Conservation (phyloP, 2,888 invertebrate genomes). For the Drosophila putrida region DNA sequence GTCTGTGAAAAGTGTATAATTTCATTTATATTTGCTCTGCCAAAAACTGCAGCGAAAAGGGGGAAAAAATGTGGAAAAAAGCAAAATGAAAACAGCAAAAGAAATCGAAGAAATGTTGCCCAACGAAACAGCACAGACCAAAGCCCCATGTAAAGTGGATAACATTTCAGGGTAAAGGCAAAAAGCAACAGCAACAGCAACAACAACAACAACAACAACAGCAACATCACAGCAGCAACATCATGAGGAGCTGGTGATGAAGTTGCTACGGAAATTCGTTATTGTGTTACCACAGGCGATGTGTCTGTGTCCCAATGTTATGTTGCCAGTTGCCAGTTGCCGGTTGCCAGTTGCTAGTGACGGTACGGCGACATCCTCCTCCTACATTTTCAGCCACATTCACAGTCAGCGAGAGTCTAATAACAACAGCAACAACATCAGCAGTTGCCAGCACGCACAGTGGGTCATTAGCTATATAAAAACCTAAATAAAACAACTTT, state of each 20-base stretch:
- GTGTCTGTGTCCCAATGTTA: constrained; percentile 78
- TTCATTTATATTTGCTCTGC: constrained; percentile 57
- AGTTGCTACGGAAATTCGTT: constrained; percentile 83
- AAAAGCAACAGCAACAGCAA: constrained; percentile 37
- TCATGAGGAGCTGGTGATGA: constrained; percentile 58
- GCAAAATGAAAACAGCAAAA: constrained; percentile 36
- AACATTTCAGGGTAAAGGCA: constrained; percentile 66
- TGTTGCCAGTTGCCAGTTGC: constrained; percentile 23
- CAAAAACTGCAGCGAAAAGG: constrained; percentile 20
- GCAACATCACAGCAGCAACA: constrained; percentile 34
- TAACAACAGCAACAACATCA: constrained; percentile 40
- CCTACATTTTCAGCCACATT: constrained; percentile 38
- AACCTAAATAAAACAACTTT: background rate
- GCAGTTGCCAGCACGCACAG: constrained; percentile 24
- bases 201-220: constrained; percentile 31
- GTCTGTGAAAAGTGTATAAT: constrained; percentile 55
- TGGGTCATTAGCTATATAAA: constrained; percentile 7
- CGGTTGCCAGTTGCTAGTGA: constrained; percentile 26
- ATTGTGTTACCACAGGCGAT: constrained; percentile 84
- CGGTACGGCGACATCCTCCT: constrained; percentile 37
- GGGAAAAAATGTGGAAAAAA: constrained; percentile 16
- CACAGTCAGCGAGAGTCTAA: constrained; percentile 60
- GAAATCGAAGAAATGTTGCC: constrained; percentile 49
- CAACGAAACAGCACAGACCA: constrained; percentile 48
- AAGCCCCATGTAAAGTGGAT: constrained; percentile 71